Conservation (phyloP, 2,888 invertebrate species). For the Dolomedes plantarius region DNA sequence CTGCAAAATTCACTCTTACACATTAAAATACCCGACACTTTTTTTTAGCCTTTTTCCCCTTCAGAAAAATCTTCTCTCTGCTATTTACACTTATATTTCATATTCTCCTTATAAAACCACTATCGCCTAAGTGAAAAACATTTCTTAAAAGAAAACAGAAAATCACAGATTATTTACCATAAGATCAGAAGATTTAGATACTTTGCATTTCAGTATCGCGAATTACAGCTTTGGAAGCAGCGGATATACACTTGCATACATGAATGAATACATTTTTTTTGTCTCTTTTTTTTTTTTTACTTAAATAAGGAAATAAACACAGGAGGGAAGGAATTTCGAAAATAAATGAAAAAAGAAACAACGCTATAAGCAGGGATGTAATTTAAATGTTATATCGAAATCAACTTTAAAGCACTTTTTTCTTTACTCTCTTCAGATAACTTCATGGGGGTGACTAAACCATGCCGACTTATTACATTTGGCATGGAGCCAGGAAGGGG, state of each 20-base stretch:
- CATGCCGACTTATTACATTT: slow-evolving; percentile 66
- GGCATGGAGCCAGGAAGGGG: slow-evolving; percentile 43
- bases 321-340: slow-evolving; percentile 30
- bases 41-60: slow-evolving; percentile 2
- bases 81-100: slow-evolving; percentile 60
- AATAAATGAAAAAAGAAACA: slow-evolving; percentile 27
- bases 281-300: background rate
- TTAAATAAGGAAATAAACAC: slow-evolving; percentile 60
- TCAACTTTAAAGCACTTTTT: slow-evolving; percentile 63
- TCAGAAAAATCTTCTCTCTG: background rate
- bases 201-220: slow-evolving; percentile 59
- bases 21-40: slow-evolving; percentile 57
- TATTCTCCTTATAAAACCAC: slow-evolving; percentile 37
- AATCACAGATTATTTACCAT: slow-evolving; percentile 62
- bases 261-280: background rate
- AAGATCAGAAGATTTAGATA: slow-evolving; percentile 57
- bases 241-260: slow-evolving; percentile 36
- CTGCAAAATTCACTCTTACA: slow-evolving; percentile 24
- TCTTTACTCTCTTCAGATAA: slow-evolving; percentile 48
- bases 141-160: slow-evolving; percentile 59
- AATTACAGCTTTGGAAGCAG: slow-evolving; percentile 29
- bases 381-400: slow-evolving; percentile 70
- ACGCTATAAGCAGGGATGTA: slow-evolving; percentile 56
- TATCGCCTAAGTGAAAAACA: slow-evolving; percentile 58
- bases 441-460: slow-evolving; percentile 56